phyloP scores from a whole-genome alignment of 2,113 vertebrate species.

The Lophura nycthemera region DNA sequence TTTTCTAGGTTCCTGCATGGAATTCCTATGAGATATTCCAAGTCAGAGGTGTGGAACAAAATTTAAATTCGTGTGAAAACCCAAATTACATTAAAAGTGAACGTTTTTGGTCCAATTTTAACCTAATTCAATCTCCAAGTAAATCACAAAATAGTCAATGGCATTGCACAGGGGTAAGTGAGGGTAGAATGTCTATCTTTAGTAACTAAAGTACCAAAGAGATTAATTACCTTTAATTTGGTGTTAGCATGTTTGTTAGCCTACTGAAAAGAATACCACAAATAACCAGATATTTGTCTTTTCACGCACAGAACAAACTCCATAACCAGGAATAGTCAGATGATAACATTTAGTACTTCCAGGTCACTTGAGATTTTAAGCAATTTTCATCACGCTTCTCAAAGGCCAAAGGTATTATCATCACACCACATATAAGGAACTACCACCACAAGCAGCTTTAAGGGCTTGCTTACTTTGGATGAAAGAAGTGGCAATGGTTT shows the following conservation, averaged over 20 bases:
- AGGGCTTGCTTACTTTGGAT: not conserved
- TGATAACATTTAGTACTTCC: not conserved
- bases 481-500: not conserved
- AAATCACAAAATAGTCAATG: not conserved
- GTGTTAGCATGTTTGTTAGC: not conserved
- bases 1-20: not conserved
- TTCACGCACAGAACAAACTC: not conserved
- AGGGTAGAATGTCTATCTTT: not conserved
- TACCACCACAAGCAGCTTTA: not conserved
- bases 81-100: not conserved
- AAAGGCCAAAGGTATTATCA: not conserved
- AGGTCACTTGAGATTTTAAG: not conserved
- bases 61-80: not conserved
- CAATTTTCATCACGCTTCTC: not conserved
- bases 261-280: not conserved
- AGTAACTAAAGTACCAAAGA: not conserved
- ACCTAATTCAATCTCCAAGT: not conserved
- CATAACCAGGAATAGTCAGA: not conserved
- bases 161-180: not conserved
- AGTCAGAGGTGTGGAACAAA: not conserved
- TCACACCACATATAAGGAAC: not conserved
- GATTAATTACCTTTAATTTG: not conserved
- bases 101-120: not conserved
- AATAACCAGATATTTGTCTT: not conserved
- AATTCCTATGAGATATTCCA: not conserved